These are phyloP conservation scores for Crocallis elinguaria DNA, from an alignment of 2,888 invertebrate genomes.

Conservation along the genomic window DNA sequence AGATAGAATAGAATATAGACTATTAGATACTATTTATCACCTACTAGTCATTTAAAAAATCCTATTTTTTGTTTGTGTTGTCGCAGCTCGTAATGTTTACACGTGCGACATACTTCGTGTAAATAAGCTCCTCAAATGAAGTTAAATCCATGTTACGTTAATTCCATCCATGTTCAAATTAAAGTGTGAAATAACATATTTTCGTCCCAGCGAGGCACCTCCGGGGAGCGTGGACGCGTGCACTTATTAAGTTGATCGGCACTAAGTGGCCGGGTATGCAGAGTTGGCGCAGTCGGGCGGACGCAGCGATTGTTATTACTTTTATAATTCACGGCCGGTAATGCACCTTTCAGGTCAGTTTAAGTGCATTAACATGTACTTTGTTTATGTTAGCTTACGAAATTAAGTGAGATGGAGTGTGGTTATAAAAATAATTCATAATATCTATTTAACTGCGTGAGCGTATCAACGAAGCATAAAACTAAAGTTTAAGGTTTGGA, in stretches of 20 bases:
- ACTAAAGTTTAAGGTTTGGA: no score
- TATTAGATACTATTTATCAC: no score
- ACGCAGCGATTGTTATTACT: conserved; percentile 1
- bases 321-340: background rate
- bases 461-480: background rate
- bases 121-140: no score
- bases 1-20: no score
- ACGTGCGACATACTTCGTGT: no score
- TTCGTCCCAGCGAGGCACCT: background rate
- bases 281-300: background rate
- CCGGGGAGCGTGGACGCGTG: background rate
- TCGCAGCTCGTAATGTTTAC: no score
- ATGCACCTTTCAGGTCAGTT: background rate
- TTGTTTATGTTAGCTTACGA: background rate
- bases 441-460: background rate
- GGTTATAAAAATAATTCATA: background rate
- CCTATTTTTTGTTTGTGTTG: no score
- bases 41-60: no score
- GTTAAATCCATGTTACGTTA: no score
- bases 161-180: no score
- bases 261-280: conserved; percentile 16
- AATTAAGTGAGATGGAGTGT: background rate
- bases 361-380: conserved; percentile 4
- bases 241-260: conserved; percentile 13
- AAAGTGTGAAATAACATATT: no score